Base-by-base conservation (phyloP, 2,797 vertebrate genomes). In the Brachymystax lenok region DNA sequence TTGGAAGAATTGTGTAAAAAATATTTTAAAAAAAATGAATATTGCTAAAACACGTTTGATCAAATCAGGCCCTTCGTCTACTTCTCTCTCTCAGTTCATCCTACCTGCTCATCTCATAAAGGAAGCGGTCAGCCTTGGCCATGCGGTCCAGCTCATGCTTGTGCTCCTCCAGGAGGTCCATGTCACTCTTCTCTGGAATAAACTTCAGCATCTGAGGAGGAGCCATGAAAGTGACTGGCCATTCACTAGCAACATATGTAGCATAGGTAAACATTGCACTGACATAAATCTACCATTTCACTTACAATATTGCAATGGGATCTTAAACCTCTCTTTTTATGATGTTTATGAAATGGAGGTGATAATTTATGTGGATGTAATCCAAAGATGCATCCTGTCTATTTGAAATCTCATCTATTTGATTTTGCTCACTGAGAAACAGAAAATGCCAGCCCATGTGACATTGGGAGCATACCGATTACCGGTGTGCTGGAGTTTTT, bases 91-190 rank as follows among this genome's bases (percentile, higher is more conserved):
- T 7, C 56, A 61, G 56, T 6, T 61, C 56, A 61, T 67, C 13
- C 24, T 84, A 99, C 98, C 97, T 96, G 96, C 98, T 99, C 98
- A 99, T 99, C 90, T 99, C 98, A 0, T 97, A 99, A 85, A 99
- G 94, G 92, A 99, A 99, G 61, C 98, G 92, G 82, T 99, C 98
- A 0, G 98, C 96, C 88, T 97, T 98, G 74, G 98, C 98, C 98
- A 99, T 99, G 54, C 98, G 95, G 84, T 99, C 97, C 52, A 99
- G 90, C 83, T 99, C 98, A 0, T 99, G 98, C 81, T 98, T 99
- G 80, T 99, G 98, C 76, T 99, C 98, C 79, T 98, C 97, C 85
- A 99, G 91, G 1, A 99, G 95, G 87, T 99, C 98, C 81, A 98
- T 93, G 17, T 99, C 98, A 0, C 96, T 94, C 88, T 99, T 99